Percentiles rank a stretch among this genome's conserved stretches.
These are phyloP conservation scores for Hyposoter didymator DNA, from an alignment of 2,888 invertebrate genomes.

Conservation along the genomic window DNA sequence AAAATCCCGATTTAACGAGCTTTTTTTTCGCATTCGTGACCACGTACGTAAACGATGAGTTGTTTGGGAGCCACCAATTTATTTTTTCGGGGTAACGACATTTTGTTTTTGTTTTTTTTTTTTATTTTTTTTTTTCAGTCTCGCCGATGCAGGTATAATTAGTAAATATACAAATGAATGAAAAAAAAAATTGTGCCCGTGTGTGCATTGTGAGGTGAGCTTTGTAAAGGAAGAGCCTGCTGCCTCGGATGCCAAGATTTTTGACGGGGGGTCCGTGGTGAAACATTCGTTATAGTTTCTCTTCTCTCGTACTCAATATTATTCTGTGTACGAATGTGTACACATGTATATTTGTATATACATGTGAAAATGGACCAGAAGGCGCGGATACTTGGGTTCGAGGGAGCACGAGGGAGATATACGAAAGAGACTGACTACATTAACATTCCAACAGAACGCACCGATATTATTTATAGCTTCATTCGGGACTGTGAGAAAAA, in stretches of 20 bases:
- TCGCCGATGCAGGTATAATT: background rate
- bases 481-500: conserved; percentile 72
- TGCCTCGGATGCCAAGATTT: conserved; percentile 56
- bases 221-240: conserved; percentile 34
- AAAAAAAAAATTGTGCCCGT: background rate
- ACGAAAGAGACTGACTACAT: conserved; percentile 72
- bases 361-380: conserved; percentile 15
- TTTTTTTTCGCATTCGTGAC: no score
- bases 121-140: background rate
- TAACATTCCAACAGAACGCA: conserved; percentile 79
- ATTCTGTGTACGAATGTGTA: conserved; percentile 32
- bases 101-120: no score
- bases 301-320: conserved; percentile 33
- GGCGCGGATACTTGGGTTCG: conserved; percentile 6
- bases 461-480: conserved; percentile 82
- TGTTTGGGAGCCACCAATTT: background rate
- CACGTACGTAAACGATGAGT: background rate
- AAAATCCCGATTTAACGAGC: no score
- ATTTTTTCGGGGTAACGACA: no score
- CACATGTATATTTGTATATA: conserved; percentile 5
- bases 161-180: background rate
- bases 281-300: conserved; percentile 74
- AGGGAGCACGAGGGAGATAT: conserved; percentile 41
- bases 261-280: conserved; percentile 78
- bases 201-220: conserved; percentile 36